Percentiles rank a stretch among this genome's conserved stretches.
These are phyloP conservation scores for Ranitomeya imitator DNA, from an alignment of 2,113 vertebrate species.

Conservation along the genomic window DNA sequence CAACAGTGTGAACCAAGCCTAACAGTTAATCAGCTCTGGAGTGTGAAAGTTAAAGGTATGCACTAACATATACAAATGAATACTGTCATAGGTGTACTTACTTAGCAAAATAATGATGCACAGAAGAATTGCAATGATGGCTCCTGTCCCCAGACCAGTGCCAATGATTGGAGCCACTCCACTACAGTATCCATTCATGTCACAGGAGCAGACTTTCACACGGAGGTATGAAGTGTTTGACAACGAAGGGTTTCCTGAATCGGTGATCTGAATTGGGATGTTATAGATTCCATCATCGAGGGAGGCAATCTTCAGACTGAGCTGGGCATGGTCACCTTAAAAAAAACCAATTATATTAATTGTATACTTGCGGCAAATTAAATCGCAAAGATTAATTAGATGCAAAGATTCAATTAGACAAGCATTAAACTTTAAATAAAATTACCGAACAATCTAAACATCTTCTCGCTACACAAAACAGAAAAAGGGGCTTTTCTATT, in stretches of 20 bases:
- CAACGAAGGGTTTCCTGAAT: conserved; percentile 93
- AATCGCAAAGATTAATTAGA: neutral
- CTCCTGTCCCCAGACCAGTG: conserved; percentile 89
- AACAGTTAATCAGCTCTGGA: neutral
- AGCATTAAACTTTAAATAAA: neutral
- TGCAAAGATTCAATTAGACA: neutral
- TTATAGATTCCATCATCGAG: conserved; percentile 92
- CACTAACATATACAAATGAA: neutral
- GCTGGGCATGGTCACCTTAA: conserved; percentile 89
- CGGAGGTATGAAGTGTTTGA: conserved; percentile 91
- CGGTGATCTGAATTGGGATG: conserved; percentile 92
- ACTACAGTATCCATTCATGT: conserved; percentile 91
- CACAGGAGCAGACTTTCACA: conserved; percentile 94
- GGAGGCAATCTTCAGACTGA: conserved; percentile 88
- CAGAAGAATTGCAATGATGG: conserved; percentile 95
- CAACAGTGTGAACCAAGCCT: too few relatives aligned
- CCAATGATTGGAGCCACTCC: conserved; percentile 90
- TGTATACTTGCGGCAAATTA: neutral
- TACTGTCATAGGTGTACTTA: conserved; percentile 72
- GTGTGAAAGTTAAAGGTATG: neutral
- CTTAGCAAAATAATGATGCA: conserved; percentile 97
- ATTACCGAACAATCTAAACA: neutral
- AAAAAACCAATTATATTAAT: neutral
- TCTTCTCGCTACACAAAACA: neutral
- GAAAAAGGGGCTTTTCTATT: neutral